A percentile compares a stretch with the other conserved stretches of the same genome.
Conservation (phyloP, 2,888 invertebrate species). For the Girardia tigrina region DNA sequence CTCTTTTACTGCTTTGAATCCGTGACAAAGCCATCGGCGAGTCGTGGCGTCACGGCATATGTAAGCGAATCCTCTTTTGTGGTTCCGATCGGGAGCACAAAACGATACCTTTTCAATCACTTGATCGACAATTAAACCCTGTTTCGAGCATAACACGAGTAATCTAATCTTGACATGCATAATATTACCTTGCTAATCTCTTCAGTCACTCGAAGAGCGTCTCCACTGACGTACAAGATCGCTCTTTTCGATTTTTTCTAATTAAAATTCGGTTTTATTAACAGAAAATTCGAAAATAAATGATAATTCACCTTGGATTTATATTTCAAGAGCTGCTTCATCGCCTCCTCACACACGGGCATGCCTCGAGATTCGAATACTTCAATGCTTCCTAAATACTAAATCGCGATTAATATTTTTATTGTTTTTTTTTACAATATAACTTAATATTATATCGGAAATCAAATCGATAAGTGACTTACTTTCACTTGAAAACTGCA, state of each 20-base stretch:
- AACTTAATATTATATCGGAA: too few relatives aligned
- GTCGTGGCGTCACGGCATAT: constrained; percentile 97
- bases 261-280: too few relatives aligned
- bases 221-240: constrained; percentile 55
- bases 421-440: too few relatives aligned
- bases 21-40: constrained; percentile 98
- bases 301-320: background rate
- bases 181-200: constrained; percentile 76
- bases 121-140: constrained; percentile 91
- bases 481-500: constrained; percentile 91
- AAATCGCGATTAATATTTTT: too few relatives aligned
- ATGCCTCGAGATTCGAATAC: constrained; percentile 97
- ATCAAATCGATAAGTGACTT: constrained; percentile 39
- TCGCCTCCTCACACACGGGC: constrained; percentile 97
- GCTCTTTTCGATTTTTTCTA: constrained; percentile 42
- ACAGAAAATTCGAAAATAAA: too few relatives aligned
- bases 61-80: constrained; percentile 93
- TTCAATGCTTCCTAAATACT: constrained; percentile 94
- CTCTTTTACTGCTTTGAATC: constrained; percentile 84
- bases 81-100: constrained; percentile 93
- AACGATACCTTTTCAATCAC: constrained; percentile 99
- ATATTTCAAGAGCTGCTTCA: constrained; percentile 65
- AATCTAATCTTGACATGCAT: too few relatives aligned
- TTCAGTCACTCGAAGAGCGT: constrained; percentile 89
- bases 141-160: too few relatives aligned